Base-by-base conservation (phyloP, 2,797 vertebrate genomes). In the Muscicapa striata region DNA sequence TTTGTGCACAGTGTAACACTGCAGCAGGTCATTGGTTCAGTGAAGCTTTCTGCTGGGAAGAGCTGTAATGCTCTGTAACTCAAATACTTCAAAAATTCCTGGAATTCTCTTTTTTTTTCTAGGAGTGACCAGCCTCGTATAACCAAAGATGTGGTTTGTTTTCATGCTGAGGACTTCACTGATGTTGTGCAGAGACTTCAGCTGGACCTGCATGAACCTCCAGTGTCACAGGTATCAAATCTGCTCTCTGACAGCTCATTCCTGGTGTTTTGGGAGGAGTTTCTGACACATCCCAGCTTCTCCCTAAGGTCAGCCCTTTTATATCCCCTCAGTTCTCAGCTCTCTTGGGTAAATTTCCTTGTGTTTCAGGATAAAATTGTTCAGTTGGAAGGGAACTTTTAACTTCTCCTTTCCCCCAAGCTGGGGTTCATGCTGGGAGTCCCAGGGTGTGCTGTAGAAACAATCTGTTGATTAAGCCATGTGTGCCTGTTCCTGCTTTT, bases 131-230 rank as follows among this genome's bases (percentile, higher is more conserved):
- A 98, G 72, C 98, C 99, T 81, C 99, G 99, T 89, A 98, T 99
- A 98, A 99, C 99, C 98, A 99, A 99, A 99, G 99, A 99, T 84
- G 99, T 99, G 59, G 98, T 99, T 96, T 99, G 99, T 98, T 99
- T 99, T 97, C 99, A 99, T 64, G 99, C 99, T 78, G 99, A 99
- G 92, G 99, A 99, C 88, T 99, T 99, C 95, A 98, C 97, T 84
- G 98, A 99, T 45, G 99, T 99, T 34, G 99, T 99, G 87, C 99
- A 99, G 96, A 98, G 99, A 97, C 98, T 99, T 96, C 99, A 99
- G 97, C 93, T 99, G 91, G 99, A 99, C 95, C 98, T 99, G 67
- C 99, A 99, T 26, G 99, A 99, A 97, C 99, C 99, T 57, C 99
- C 99, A 3, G 99, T 99, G 95, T 99, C 99, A 58, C 99, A 99